phyloP scores from a whole-genome alignment of 2,888 invertebrate species.

The Scrobipalpa atriplicella region DNA sequence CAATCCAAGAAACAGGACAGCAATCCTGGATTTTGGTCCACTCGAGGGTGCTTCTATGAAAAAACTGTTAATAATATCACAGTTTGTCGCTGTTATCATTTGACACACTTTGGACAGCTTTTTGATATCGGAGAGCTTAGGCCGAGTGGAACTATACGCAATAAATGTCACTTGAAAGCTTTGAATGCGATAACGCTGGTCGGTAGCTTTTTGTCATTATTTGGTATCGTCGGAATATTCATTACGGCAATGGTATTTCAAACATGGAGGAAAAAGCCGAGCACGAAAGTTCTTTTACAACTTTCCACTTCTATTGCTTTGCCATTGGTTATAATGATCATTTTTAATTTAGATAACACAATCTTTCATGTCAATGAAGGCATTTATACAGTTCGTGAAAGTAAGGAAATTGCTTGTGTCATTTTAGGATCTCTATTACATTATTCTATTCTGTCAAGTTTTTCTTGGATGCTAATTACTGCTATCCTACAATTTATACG shows the following conservation, averaged over 20 bases:
- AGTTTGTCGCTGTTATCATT: slow-evolving; percentile 80
- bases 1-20: slow-evolving; percentile 43
- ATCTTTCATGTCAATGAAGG: slow-evolving; percentile 54
- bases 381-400: slow-evolving; percentile 45
- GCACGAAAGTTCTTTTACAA: slow-evolving; percentile 86
- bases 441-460: slow-evolving; percentile 86
- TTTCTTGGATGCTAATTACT: slow-evolving; percentile 89
- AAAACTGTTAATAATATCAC: slow-evolving; percentile 51
- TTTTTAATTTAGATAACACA: slow-evolving; percentile 62
- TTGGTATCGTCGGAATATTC: slow-evolving; percentile 82
- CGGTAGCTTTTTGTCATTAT: slow-evolving; percentile 82
- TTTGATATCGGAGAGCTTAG: slow-evolving; percentile 52
- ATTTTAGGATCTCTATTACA: slow-evolving; percentile 84
- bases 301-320: slow-evolving; percentile 84
- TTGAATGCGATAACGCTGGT: slow-evolving; percentile 83
- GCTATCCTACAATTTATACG: slow-evolving; percentile 86
- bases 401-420: slow-evolving; percentile 72
- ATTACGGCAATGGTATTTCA: slow-evolving; percentile 82
- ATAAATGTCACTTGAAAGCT: slow-evolving; percentile 60
- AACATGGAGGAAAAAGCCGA: slow-evolving; percentile 84
- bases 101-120: slow-evolving; percentile 85
- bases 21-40: slow-evolving; percentile 78
- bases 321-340: slow-evolving; percentile 76
- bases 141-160: slow-evolving; percentile 35
- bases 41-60: slow-evolving; percentile 75